Base-by-base conservation (phyloP, 2,888 invertebrate genomes). In the Calameuta filiformis region DNA sequence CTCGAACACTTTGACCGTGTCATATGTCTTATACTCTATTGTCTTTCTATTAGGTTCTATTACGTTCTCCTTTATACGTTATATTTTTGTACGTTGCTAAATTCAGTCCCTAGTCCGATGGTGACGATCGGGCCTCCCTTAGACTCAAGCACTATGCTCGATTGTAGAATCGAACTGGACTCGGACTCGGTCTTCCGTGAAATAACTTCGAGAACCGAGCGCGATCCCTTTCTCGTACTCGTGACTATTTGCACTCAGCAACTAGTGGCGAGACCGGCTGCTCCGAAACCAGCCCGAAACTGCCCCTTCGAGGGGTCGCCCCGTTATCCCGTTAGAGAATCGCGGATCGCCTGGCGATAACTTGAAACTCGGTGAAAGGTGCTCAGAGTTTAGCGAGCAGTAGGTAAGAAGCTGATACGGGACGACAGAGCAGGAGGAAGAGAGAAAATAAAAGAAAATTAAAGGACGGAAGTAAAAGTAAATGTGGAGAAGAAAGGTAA, bases 221-320 rank as follows among this genome's bases (percentile, higher is more conserved):
- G 79, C 79, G 83, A 84, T 83, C 83, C 83, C 83, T 82, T 79
- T 79, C 80, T 81, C 80, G 23, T 81, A 77, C 79, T 76, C 76
- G 78, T 83, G 88, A 88, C 87, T 88, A 89, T 89, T 88, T 89
- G 88, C 87, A 88, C 86, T 86, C 86, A 85, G 87, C 87, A 88
- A 88, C 88, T 88, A 87, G 87, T 87, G 87, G 87, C 85, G 83
- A 85, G 87, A 85, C 85, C 84, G 86, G 85, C 85, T 87, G 85
- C 85, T 84, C 87, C 85, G 87, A 82, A 87, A 85, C 86, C 56
- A 56, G 2, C 23, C 56, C 56, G 56, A 23, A 56, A 23, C 56
- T 11, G 15, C 71, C 71, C 30, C 31, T 71, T 34, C 12, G 71
- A 11, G 30, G 30, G 12, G 71, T 33, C 9, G 30, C 3, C 30